These are phyloP conservation scores for Cantharis nigra DNA, from an alignment of 2,888 invertebrate species.

Conservation along the genomic window DNA sequence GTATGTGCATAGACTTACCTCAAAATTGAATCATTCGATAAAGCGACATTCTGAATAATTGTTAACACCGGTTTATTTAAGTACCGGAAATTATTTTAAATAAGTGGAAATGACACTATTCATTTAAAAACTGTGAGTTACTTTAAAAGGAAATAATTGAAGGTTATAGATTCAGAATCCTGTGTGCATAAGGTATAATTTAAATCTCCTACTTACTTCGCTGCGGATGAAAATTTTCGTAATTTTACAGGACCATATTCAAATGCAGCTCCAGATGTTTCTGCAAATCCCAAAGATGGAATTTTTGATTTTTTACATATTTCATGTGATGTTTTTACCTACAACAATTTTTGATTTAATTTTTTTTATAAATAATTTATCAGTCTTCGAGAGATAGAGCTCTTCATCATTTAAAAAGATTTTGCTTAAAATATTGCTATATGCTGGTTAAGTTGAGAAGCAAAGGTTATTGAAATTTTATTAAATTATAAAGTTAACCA, in stretches of 20 bases:
- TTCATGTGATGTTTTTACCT: constrained; percentile 77
- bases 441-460: too few relatives aligned
- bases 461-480: too few relatives aligned
- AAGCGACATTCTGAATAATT: not conserved
- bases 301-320: constrained; percentile 70
- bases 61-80: not conserved
- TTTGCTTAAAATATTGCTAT: too few relatives aligned
- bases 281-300: constrained; percentile 78
- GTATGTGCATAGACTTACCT: not conserved
- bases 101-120: not conserved
- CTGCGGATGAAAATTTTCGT: constrained; percentile 65
- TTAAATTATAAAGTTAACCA: too few relatives aligned
- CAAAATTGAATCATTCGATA: not conserved
- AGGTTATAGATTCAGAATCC: not conserved
- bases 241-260: constrained; percentile 70
- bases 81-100: not conserved
- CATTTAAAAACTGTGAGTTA: not conserved
- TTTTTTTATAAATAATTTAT: not conserved
- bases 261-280: constrained; percentile 81
- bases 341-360: constrained; percentile 35
- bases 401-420: too few relatives aligned
- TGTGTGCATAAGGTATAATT: not conserved
- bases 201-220: constrained; percentile 61
- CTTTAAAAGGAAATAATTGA: not conserved
- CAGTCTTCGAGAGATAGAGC: not conserved